phyloP scores from a whole-genome alignment of 2,888 invertebrate genomes.

The Dynastes hyllus region DNA sequence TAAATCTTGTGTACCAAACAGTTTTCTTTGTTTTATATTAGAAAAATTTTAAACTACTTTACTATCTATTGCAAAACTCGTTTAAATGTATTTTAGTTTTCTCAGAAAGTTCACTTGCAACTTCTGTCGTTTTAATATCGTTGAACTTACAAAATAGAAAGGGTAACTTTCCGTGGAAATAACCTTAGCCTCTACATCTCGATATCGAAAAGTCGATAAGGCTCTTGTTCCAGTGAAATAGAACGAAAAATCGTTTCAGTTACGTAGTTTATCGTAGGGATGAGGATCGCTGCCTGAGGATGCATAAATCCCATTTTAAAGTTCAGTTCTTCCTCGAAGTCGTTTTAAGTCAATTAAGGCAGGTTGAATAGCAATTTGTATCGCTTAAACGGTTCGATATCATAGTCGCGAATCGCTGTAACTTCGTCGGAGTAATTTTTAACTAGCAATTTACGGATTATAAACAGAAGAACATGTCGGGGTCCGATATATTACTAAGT shows the following conservation, averaged over 20 bases:
- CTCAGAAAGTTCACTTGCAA: background rate
- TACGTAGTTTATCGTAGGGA: constrained; percentile 21
- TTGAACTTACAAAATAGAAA: constrained; percentile 6
- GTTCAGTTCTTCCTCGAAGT: constrained; percentile 29
- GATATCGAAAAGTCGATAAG: constrained; percentile 28
- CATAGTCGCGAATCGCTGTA: background rate
- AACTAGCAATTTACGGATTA: background rate
- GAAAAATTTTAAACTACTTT: background rate
- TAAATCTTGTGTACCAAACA: background rate
- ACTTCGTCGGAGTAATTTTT: background rate
- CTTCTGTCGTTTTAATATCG: constrained; percentile 21
- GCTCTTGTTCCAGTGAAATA: constrained; percentile 32
- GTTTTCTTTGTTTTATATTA: background rate
- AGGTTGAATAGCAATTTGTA: constrained; percentile 33
- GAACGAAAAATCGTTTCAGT: constrained; percentile 29
- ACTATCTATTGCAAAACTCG: background rate
- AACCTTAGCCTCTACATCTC: background rate
- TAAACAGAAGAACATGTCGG: no score
- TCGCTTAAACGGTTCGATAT: constrained; percentile 9
- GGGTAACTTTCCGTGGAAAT: background rate
- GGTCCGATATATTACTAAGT: no score
- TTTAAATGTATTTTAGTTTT: background rate
- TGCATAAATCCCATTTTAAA: constrained; percentile 29
- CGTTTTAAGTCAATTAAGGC: constrained; percentile 38
- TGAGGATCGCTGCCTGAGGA: background rate